These are phyloP conservation scores for Streptopelia turtur DNA, from an alignment of 2,797 vertebrate genomes.

Conservation along the genomic window DNA sequence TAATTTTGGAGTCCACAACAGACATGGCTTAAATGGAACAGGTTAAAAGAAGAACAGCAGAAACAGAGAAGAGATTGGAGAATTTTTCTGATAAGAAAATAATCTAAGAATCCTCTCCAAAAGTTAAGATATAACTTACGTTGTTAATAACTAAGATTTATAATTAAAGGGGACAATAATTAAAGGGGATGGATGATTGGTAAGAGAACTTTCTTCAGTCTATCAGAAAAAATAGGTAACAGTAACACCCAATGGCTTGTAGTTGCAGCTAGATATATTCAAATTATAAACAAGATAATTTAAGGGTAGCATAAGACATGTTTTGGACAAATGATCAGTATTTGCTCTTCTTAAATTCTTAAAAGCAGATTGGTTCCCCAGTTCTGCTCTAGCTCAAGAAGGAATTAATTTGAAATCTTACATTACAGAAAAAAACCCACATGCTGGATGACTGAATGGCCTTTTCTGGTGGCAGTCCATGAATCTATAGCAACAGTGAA, in stretches of 20 bases:
- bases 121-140: background rate
- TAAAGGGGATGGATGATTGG: background rate
- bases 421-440: background rate
- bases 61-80: background rate
- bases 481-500: background rate
- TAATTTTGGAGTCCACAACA: background rate
- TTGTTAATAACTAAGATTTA: background rate
- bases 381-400: background rate
- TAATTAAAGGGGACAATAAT: background rate
- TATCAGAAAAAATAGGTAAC: background rate
- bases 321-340: background rate
- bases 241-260: background rate
- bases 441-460: conserved; percentile 18
- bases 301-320: background rate
- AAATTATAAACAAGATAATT: background rate
- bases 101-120: background rate
- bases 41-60: background rate
- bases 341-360: background rate
- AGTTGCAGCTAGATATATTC: background rate
- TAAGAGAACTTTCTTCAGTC: background rate
- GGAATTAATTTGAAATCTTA: conserved; percentile 7
- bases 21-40: background rate
- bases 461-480: conserved; percentile 17
- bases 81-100: background rate
- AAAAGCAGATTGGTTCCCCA: background rate